phyloP scores from a whole-genome alignment of 2,113 vertebrate species.

The Poecilia latipinna region DNA sequence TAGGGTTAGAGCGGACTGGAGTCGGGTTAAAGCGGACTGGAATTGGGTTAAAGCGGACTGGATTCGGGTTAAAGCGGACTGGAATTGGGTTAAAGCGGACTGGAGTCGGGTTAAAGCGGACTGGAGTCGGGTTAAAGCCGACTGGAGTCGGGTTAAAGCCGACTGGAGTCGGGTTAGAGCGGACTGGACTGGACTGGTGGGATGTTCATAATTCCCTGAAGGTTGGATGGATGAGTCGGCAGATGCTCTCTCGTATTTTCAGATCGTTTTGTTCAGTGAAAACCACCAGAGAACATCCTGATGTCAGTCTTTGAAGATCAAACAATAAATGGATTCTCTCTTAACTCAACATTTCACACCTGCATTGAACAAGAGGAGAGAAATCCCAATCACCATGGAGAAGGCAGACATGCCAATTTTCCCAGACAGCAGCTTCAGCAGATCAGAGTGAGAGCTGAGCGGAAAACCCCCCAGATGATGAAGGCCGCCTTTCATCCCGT shows the following conservation, averaged over 20 bases:
- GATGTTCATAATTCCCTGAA: constrained; percentile 5
- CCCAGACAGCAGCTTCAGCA: constrained; percentile 14
- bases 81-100: too few relatives aligned
- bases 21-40: too few relatives aligned
- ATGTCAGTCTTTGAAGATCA: constrained; percentile 32
- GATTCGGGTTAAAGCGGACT: too few relatives aligned
- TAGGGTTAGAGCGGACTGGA: too few relatives aligned
- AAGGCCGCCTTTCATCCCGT: constrained; percentile 32
- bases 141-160: too few relatives aligned
- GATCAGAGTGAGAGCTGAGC: constrained; percentile 29
- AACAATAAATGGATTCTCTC: constrained; percentile 33
- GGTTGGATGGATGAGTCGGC: constrained; percentile 29
- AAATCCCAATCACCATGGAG: constrained; percentile 12
- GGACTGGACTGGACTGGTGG: too few relatives aligned
- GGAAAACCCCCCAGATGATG: constrained; percentile 30
- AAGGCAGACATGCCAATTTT: constrained; percentile 16
- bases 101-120: too few relatives aligned
- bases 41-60: too few relatives aligned
- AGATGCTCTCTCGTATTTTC: constrained; percentile 21
- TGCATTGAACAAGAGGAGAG: constrained; percentile 26
- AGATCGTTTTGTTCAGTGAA: constrained; percentile 14
- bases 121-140: too few relatives aligned
- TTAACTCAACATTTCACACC: constrained; percentile 11
- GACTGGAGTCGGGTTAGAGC: too few relatives aligned
- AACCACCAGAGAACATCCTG: constrained; percentile 12